Base-by-base conservation (phyloP, 2,113 vertebrate genomes). In the Crotalus helleri region DNA sequence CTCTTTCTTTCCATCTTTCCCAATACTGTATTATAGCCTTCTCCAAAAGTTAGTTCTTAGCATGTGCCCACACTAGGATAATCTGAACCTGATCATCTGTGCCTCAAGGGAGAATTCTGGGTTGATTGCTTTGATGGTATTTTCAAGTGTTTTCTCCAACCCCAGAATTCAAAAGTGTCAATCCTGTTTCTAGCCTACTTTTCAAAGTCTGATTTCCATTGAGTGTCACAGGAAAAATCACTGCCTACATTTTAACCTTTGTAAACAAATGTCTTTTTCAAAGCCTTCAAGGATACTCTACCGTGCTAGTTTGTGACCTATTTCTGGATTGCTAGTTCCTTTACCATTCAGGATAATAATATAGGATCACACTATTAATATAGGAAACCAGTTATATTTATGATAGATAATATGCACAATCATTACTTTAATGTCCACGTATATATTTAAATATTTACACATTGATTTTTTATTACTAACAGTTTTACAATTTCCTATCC, bases 401-500 rank as follows among this genome's bases (percentile, higher is more conserved):
- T 74, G 69, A 39, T 33, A 74, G n/a, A 33, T 74, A 74, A 81
- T 33, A 39, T 39, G 33, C 17, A 39, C 17, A 81, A 81, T 81
- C 17, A 21, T 81, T 81, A 39, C 6, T 81, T 81, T 39, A 81
- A 44, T 81, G 17, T 81, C 74, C 33, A 44, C 44, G 17, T 81
- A 81, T 81, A 81, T 10, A 58, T 54, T 4, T 53, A 51, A 87
- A 54, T 55, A 33, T 33, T 92, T 69, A 55, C 24, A 11, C n/a
- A 88, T 15, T 55, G 23, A 69, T 58, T 85, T 7, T 59, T 7
- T 86, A 92, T n/a, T 91, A 92, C n/a, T 92, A 91, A 61, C 1
- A 86, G 0, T 94, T 54, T 91, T 69, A 81, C 94, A 46, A 88
- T 95, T 88, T 61, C 19, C 96, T 46, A 94, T 90, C 33, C 94